These are phyloP conservation scores for Chloropsis cyanopogon DNA, from an alignment of 2,113 vertebrate species.

Conservation along the genomic window DNA sequence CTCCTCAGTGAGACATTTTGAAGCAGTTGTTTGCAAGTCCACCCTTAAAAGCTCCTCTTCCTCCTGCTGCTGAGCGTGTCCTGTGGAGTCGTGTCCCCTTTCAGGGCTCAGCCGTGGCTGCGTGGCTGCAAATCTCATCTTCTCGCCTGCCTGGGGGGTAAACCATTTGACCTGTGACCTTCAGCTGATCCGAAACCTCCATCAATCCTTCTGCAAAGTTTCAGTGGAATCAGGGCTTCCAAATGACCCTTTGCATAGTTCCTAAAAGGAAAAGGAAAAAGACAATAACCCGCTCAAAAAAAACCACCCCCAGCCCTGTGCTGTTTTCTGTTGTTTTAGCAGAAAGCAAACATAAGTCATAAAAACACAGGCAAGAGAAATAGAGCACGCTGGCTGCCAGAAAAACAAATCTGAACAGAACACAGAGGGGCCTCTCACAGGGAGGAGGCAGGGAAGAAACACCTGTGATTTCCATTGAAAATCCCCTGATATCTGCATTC, in stretches of 20 bases:
- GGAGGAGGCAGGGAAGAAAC: conserved; percentile 70
- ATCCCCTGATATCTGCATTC: conserved; percentile 55
- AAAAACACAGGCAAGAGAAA: conserved; percentile 62
- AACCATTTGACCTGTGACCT: conserved; percentile 50
- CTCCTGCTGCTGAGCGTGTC: neutral
- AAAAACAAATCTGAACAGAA: conserved; percentile 47
- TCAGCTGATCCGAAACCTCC: conserved; percentile 23
- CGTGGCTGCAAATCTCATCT: conserved; percentile 58
- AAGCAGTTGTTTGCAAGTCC: neutral
- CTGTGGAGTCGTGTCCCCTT: neutral
- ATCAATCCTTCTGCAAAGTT: conserved; percentile 47
- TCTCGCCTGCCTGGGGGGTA: neutral
- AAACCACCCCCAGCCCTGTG: neutral
- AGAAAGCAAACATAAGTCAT: conserved; percentile 65
- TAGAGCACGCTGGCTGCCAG: conserved; percentile 38
- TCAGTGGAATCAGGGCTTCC: conserved; percentile 29
- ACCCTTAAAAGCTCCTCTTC: neutral
- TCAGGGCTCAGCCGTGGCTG: neutral
- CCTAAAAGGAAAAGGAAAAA: conserved; percentile 15
- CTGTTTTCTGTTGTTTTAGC: conserved; percentile 67
- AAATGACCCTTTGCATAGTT: conserved; percentile 46
- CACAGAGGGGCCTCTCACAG: conserved; percentile 67
- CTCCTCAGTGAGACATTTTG: neutral
- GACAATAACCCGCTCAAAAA: neutral
- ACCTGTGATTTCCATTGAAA: conserved; percentile 78